A percentile compares a stretch with the other conserved stretches of the same genome.
Conservation (phyloP, 2,888 invertebrate genomes). For the Ametastegia equiseti region DNA sequence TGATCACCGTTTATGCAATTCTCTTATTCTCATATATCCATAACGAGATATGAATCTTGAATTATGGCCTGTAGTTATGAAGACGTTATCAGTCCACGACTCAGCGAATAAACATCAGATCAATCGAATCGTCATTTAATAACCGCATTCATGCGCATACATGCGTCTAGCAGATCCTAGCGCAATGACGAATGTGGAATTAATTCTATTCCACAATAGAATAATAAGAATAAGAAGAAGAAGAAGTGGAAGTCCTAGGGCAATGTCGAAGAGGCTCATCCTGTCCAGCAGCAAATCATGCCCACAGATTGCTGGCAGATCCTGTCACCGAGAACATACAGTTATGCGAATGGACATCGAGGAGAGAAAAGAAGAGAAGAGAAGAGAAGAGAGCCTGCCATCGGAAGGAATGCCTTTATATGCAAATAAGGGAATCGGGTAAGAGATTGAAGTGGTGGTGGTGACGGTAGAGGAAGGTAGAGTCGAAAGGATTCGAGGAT, state of each 20-base stretch:
- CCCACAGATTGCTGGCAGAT: constrained; percentile 74
- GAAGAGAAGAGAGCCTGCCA: constrained; percentile 54
- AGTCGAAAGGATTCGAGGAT: background rate
- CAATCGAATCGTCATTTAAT: too few species aligned
- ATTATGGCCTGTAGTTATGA: background rate
- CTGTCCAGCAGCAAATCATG: constrained; percentile 70
- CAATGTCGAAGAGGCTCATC: background rate
- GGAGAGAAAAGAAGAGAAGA: constrained; percentile 47
- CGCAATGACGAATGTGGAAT: too few species aligned
- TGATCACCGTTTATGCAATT: constrained; percentile 26
- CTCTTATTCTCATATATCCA: background rate
- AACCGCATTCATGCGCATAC: too few species aligned
- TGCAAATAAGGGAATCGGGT: constrained; percentile 70
- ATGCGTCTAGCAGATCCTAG: too few species aligned
- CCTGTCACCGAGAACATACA: constrained; percentile 74
- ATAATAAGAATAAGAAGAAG: background rate
- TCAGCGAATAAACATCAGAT: too few species aligned
- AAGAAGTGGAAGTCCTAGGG: too few species aligned
- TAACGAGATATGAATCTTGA: background rate
- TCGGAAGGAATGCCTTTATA: constrained; percentile 75
- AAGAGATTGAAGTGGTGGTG: constrained; percentile 41
- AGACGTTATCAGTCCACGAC: background rate
- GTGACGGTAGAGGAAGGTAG: constrained; percentile 25
- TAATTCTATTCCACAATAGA: too few species aligned
- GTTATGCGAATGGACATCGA: constrained; percentile 69